Conservation (phyloP, 2,113 vertebrate species). For the Cervus canadensis region DNA sequence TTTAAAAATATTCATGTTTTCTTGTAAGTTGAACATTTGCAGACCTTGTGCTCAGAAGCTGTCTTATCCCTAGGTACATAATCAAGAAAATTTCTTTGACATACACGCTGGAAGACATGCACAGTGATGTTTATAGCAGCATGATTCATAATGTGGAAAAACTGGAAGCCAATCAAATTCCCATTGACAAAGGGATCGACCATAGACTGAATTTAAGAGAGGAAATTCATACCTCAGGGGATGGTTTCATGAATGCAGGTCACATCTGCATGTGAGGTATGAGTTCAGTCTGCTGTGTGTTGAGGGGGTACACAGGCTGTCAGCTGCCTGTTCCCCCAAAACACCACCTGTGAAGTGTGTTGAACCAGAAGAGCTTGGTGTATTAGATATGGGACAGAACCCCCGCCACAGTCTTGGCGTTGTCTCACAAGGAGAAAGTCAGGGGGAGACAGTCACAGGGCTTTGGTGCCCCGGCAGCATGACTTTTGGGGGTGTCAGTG, state of each 20-base stretch:
- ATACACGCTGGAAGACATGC: neutral
- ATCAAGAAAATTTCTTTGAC: neutral
- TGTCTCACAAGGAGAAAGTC: neutral
- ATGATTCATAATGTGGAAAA: neutral
- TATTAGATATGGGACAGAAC: neutral
- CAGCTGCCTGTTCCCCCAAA: neutral
- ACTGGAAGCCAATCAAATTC: neutral
- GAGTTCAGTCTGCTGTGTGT: too few relatives aligned
- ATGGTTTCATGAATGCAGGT: neutral
- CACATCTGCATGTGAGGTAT: neutral
- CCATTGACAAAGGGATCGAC: neutral
- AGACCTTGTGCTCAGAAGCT: neutral
- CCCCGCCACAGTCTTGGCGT: neutral
- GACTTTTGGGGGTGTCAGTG: neutral
- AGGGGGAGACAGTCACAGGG: neutral
- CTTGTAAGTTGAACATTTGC: neutral
- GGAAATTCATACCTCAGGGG: neutral
- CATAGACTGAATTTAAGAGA: fast-evolving
- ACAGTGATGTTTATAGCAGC: neutral
- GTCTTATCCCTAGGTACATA: too few relatives aligned
- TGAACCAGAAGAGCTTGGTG: neutral
- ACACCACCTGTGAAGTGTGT: neutral
- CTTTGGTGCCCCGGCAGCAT: neutral
- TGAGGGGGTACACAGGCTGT: neutral
- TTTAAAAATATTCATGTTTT: neutral